Evolutionary conservation across 2,888 invertebrate genomes (phyloP).

Genomic region (Pegoplata infirma): DNA sequence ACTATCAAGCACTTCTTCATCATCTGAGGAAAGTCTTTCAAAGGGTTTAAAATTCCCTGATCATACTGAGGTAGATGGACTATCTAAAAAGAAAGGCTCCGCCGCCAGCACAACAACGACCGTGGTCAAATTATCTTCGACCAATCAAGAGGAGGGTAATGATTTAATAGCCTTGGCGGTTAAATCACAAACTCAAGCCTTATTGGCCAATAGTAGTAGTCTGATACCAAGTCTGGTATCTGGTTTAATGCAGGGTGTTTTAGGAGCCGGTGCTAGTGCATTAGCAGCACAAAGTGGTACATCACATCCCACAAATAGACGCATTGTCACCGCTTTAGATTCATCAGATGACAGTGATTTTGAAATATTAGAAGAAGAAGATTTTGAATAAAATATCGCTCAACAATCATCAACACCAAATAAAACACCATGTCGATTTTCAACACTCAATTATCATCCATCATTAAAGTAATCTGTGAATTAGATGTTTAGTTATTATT

Average conservation of each 20-base stretch:
- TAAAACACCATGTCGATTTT: conserved; percentile 16
- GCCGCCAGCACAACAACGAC: conserved; percentile 17
- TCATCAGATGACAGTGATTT: conserved; percentile 77
- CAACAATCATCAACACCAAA: neutral
- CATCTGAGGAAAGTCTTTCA: conserved; percentile 76
- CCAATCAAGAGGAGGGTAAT: conserved; percentile 47
- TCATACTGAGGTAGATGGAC: conserved; percentile 68
- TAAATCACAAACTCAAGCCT: conserved; percentile 67
- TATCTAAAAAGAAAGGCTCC: conserved; percentile 40
- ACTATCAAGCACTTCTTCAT: conserved; percentile 75
- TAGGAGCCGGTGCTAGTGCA: conserved; percentile 61
- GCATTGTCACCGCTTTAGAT: conserved; percentile 68
- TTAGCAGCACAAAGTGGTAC: conserved; percentile 17
- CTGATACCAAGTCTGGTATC: conserved; percentile 72
- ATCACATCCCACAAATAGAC: conserved; percentile 58
- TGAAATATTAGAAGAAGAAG: conserved; percentile 76
- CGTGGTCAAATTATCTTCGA: neutral
- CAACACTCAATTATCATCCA: conserved; percentile 25
- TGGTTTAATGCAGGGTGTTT: conserved; percentile 68
- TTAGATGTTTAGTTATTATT: conserved; percentile 11
- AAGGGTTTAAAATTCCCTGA: conserved; percentile 76
- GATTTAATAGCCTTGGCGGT: conserved; percentile 60
- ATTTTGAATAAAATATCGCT: conserved; percentile 71
- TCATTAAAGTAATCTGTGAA: conserved; percentile 39
- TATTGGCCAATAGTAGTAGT: conserved; percentile 65